Evolutionary conservation across 2,113 vertebrate genomes (phyloP), one percentile per base, ranked within the genome.

Genomic region (Canis aureus): DNA sequence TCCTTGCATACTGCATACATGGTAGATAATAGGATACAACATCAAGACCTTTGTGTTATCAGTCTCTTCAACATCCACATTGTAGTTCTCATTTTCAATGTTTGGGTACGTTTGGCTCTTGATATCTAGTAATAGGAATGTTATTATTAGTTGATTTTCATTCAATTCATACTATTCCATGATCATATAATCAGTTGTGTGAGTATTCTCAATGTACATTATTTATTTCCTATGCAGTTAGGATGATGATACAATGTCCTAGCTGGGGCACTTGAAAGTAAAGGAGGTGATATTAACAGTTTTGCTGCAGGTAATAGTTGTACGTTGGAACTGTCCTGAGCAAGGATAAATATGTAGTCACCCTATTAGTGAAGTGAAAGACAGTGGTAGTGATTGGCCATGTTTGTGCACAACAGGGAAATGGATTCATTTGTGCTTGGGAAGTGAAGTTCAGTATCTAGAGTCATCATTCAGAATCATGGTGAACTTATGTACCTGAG

Each of bases 91-190:
- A 51, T 83, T 64, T 78, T 88, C 51, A 35, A 11, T 19, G 12
- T 82, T 59, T 92, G 73, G 3, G 17, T 35, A 27, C 8, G 7
- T 19, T 73, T 89, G 71, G 60, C 74, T 90, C 89, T 80, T 55
- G 25, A 69, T 32, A 3, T 55, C 59, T 81, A 19, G 11, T 32
- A 38, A 55, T 67, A 53, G 16, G 51, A 84, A 55, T 60, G 79
- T 49, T 96, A 60, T 53, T 92, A 29, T 69, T 80, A 43, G 76
- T 86, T 85, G 83, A 66, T 66, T 96, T 96, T 91, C 74, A 62
- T 91, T 89, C 86, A 86, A 16, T 82, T 95, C 12, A 51, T 59
- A 49, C 15, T 74, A 5, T 7, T 81, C 12, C 15, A 15, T 67
- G 62, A 69, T 89, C 25, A 32, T 62, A 5, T 59, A 55, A 57